Conservation (phyloP, 2,888 invertebrate genomes). For the Beris morrisii region DNA sequence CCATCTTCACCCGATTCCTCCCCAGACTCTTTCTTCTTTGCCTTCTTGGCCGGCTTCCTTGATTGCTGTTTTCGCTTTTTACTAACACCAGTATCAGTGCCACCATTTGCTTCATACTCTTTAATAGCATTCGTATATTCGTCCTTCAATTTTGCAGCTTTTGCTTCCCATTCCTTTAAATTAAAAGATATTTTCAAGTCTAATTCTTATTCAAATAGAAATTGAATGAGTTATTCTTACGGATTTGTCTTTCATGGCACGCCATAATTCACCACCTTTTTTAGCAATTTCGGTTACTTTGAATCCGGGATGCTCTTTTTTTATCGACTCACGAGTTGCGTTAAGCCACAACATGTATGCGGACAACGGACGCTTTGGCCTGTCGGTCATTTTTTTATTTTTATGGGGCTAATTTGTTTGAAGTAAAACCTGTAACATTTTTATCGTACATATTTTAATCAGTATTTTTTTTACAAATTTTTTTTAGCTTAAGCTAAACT, state of each 20-base stretch:
- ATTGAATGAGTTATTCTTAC: conserved; percentile 57
- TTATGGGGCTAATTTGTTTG: conserved; percentile 7
- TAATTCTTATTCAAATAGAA: too few relatives aligned
- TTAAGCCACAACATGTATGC: conserved; percentile 95
- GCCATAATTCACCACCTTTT: conserved; percentile 94
- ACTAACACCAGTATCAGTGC: conserved; percentile 63
- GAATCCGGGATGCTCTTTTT: conserved; percentile 86
- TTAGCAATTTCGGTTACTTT: conserved; percentile 89
- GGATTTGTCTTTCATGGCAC: conserved; percentile 79
- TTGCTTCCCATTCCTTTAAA: conserved; percentile 84
- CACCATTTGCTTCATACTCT: conserved; percentile 82
- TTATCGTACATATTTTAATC: too few relatives aligned
- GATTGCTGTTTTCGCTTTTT: conserved; percentile 63
- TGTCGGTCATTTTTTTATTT: conserved; percentile 72
- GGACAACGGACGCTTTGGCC: conserved; percentile 87
- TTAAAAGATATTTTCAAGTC: too few relatives aligned
- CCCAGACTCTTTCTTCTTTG: conserved; percentile 67
- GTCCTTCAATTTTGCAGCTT: conserved; percentile 85
- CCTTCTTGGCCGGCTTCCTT: conserved; percentile 53
- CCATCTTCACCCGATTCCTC: conserved; percentile 67
- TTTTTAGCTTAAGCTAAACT: too few relatives aligned
- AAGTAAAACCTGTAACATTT: too few relatives aligned
- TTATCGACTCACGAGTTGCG: conserved; percentile 80
- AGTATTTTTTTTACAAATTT: too few relatives aligned
- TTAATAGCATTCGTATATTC: conserved; percentile 87